Evolutionary conservation across 2,113 vertebrate genomes (phyloP), one percentile per base, ranked within the genome.

Genomic region (Grammomys surdaster): DNA sequence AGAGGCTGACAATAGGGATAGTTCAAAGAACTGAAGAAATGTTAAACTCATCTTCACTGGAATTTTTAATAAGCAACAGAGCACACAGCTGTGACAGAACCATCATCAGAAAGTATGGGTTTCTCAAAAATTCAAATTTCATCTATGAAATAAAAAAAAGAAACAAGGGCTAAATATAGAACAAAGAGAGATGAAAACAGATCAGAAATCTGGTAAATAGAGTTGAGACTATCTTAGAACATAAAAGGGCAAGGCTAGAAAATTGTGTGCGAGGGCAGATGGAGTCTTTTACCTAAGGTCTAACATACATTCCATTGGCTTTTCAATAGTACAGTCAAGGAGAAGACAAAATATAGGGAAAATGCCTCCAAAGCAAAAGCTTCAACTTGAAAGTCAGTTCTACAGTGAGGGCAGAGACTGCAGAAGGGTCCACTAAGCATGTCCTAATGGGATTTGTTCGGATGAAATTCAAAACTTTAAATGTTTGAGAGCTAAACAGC

Each of bases 111-210:
- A 90, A 93, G 78, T 28, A 11, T 77, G 63, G 26, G 81, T 89
- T 81, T 90, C 26, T 88, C 88, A 7, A 82, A 90, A 76, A 81
- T 58, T 90, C 80, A 81, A 86, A 76, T 58, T 92, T 91, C 86
- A 60, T 81, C 9, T 40, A 31, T 82, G 70, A 89, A 93, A 54
- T 92, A 92, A 82, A 90, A 94, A 89, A 94, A 87, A 48, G 67
- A 77, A 93, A 78, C 17, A 76, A 90, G 16, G 0, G 36, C 19
- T 91, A 73, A 89, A 73, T 77, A 67, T 65, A 86, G 31, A 90
- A 88, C 87, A 3, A 36, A 63, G 5, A 46, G 28, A 78, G 9
- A 22, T 75, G 58, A 72, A 93, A 43, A 58, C 36, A 91, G 26
- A 73, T 75, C 90, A 54, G 31, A 67, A n/a, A 70, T 65, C 7